phyloP scores from a whole-genome alignment of 2,113 vertebrate genomes.

The Mustelus asterias region DNA sequence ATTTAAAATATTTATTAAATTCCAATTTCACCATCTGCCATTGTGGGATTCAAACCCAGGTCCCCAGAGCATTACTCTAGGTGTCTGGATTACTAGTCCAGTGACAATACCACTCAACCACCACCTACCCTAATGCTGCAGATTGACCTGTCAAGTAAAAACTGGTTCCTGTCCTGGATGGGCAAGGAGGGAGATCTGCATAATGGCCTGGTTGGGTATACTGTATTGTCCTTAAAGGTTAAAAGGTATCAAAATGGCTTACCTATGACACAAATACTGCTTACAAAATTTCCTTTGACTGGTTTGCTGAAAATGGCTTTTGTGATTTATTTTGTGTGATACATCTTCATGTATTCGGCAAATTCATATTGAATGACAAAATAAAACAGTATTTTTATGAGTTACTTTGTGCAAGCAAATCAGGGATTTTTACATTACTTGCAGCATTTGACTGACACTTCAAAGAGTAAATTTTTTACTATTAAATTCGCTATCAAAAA shows the following conservation, averaged over 20 bases:
- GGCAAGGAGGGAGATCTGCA: too few relatives aligned
- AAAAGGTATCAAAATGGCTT: background rate
- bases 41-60: too few relatives aligned
- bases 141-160: background rate
- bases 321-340: background rate
- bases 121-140: background rate
- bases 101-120: too few relatives aligned
- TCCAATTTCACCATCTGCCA: too few relatives aligned
- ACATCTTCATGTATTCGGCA: background rate
- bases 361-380: background rate
- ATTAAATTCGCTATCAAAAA: background rate
- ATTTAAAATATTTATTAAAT: too few relatives aligned
- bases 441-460: background rate
- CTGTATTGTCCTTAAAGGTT: background rate
- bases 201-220: too few relatives aligned
- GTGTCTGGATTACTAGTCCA: too few relatives aligned
- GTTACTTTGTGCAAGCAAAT: background rate
- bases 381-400: background rate
- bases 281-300: background rate
- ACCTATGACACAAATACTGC: background rate
- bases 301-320: background rate
- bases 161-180: too few relatives aligned
- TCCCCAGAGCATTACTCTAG: too few relatives aligned
- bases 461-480: background rate
- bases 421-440: background rate